phyloP scores from a whole-genome alignment of 2,888 invertebrate genomes.

The Pristionchus japonicus region DNA sequence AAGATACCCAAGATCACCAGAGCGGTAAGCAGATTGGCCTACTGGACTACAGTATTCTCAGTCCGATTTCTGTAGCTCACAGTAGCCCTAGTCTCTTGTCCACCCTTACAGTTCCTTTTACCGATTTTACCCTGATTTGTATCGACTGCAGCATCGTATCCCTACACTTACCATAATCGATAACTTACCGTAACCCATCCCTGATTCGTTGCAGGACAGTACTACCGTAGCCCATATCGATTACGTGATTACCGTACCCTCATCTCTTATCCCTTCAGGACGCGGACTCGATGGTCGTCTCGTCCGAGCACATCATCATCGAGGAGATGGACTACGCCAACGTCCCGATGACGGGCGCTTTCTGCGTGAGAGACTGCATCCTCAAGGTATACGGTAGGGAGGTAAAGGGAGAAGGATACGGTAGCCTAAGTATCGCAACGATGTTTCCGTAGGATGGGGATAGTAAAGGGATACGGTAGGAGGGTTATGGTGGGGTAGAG shows the following conservation, averaged over 20 bases:
- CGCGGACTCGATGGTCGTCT: slow-evolving; percentile 1
- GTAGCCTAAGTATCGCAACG: too few species aligned
- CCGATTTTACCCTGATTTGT: neutral
- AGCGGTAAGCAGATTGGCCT: neutral
- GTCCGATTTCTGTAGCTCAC: neutral
- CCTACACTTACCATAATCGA: neutral
- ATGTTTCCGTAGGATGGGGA: too few species aligned
- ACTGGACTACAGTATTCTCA: neutral
- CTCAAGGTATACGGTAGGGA: neutral
- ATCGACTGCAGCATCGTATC: neutral
- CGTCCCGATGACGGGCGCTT: slow-evolving; percentile 20
- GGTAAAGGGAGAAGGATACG: too few species aligned
- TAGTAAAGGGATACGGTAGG: too few species aligned
- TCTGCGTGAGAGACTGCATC: slow-evolving; percentile 17
- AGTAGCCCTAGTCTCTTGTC: neutral
- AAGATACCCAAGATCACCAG: slow-evolving; percentile 1
- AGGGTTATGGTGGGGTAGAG: too few species aligned
- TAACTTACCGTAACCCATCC: neutral
- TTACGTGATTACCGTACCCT: neutral
- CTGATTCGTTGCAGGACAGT: neutral
- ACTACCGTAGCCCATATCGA: neutral
- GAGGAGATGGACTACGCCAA: slow-evolving; percentile 34
- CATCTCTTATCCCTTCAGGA: neutral
- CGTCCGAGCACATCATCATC: neutral
- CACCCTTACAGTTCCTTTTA: neutral